A percentile compares a stretch with the other conserved stretches of the same genome.
phyloP scores from a whole-genome alignment of 2,113 vertebrate genomes.

The Seriola aureovittata region DNA sequence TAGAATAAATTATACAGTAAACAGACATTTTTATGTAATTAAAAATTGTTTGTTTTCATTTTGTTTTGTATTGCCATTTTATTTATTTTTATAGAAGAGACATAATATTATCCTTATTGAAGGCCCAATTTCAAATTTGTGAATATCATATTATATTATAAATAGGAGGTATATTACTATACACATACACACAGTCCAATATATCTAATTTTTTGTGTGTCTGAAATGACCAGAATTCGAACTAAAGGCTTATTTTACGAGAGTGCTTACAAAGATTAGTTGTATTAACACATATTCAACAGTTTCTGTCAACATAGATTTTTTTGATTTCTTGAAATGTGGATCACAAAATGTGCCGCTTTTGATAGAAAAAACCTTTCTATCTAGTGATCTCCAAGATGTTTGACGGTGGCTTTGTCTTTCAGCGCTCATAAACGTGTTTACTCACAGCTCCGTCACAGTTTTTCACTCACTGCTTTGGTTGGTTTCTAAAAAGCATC shows the following conservation, averaged over 20 bases:
- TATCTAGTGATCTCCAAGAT: neutral
- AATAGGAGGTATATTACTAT: neutral
- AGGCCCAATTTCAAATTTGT: neutral
- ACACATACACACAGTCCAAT: neutral
- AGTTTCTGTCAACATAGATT: neutral
- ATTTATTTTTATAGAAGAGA: no score
- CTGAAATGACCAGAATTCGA: neutral
- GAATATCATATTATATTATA: no score
- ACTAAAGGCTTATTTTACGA: neutral
- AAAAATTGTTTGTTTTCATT: neutral
- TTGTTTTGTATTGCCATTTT: neutral
- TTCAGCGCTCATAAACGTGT: slow-evolving; percentile 13
- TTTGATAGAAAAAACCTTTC: neutral
- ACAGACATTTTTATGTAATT: no score
- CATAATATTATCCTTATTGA: neutral
- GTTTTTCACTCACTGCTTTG: neutral
- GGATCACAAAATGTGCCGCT: neutral
- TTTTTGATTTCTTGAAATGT: neutral
- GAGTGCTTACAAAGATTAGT: neutral
- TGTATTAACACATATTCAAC: neutral
- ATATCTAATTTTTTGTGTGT: neutral
- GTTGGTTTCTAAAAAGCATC: slow-evolving; percentile 12
- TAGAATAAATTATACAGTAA: neutral
- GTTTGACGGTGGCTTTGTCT: neutral
- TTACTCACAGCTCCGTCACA: neutral